A percentile compares a stretch with the other conserved stretches of the same genome.
Conservation (phyloP, 2,113 vertebrate species). For the Ictalurus furcatus region DNA sequence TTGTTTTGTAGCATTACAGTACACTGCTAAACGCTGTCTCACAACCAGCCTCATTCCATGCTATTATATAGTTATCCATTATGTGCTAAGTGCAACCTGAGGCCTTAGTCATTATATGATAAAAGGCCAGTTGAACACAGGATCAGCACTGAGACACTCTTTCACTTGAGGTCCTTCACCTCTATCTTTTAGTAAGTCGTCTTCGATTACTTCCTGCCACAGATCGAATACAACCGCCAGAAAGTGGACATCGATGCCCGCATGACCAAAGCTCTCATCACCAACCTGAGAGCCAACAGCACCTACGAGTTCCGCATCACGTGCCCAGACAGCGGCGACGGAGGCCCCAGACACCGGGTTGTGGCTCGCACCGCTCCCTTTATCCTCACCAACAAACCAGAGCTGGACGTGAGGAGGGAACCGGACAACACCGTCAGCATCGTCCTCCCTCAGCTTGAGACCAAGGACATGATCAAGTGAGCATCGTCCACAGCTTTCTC, state of each 20-base stretch:
- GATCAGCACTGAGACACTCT: background rate
- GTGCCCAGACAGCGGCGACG: constrained; percentile 83
- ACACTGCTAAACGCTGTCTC: background rate
- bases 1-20: background rate
- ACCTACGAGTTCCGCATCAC: constrained; percentile 90
- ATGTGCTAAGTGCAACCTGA: constrained; percentile 1
- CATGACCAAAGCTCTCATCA: constrained; percentile 85
- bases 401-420: constrained; percentile 81
- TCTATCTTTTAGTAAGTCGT: background rate
- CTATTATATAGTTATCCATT: background rate
- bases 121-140: background rate
- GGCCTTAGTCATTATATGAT: background rate
- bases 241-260: constrained; percentile 88
- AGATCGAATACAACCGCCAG: constrained; percentile 92
- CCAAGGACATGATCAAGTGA: constrained; percentile 84
- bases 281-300: constrained; percentile 84
- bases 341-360: constrained; percentile 85
- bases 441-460: constrained; percentile 80
- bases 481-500: constrained; percentile 38
- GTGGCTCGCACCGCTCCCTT: constrained; percentile 84
- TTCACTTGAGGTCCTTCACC: background rate
- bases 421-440: constrained; percentile 82
- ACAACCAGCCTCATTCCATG: background rate
- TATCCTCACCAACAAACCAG: constrained; percentile 82
- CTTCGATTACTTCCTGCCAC: background rate